Evolutionary conservation across 2,113 vertebrate species (phyloP), one percentile per base, ranked within the genome.

Genomic region (Monopterus albus): DNA sequence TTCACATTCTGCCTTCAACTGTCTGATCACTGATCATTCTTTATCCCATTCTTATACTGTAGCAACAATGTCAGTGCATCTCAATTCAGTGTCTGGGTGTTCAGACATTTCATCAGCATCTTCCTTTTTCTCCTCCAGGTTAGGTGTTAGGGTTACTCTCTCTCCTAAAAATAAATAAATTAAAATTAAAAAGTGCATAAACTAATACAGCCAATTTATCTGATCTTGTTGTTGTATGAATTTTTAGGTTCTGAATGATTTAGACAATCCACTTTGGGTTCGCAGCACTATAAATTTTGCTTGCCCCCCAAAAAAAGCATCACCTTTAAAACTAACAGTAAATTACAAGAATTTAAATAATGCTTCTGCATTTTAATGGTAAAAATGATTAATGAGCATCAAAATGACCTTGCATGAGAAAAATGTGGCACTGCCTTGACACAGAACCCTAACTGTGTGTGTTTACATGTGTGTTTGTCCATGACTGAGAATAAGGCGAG

Each of bases 401-500:
- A 56, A 0, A 18, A 39, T 60, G 23, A 45, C 17, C 23, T 46
- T 63, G 45, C 6, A 4, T 33, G 18, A 13, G 67, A 64, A 55
- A 61, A 15, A 20, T 3, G 10, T 21, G 35, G 45, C 7, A 31
- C 46, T 53, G 42, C 36, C 39, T 74, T 10, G 23, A 35, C 36
- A 50, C 20, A n/a, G 26, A 5, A 57, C 61, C 38, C 68, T 20
- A 39, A 39, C 8, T 70, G 26, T 67, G 50, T 23, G 31, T 61
- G 62, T 72, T 13, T 46, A 3, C 53, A 46, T 47, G 47, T 52
- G n/a, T 70, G 60, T 72, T 63, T 55, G 57, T 64, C 65, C 26
- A 45, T 78, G 68, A 65, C 70, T 71, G 74, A 68, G 69, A 81
- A 72, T 70, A 69, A 85, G 78, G 75, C 59, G 35, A 77, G 73